Evolutionary conservation across 2,797 vertebrate species (phyloP).

Genomic region (Siniperca scherzeri): DNA sequence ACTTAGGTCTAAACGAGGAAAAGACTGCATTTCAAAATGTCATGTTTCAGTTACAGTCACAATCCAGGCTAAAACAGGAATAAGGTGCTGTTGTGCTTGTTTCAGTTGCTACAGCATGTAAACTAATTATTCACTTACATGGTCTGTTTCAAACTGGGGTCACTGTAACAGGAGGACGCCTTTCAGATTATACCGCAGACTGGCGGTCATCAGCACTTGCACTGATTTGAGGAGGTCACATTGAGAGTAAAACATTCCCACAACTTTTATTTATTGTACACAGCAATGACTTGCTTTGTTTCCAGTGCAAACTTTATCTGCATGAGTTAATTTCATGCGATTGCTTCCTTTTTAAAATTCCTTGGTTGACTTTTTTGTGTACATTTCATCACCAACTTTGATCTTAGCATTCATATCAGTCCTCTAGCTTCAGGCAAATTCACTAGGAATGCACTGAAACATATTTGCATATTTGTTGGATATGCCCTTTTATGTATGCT

Average conservation of each 20-base stretch:
- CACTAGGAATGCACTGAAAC: background rate
- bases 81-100: background rate
- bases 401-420: conserved; percentile 42
- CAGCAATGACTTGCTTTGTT: conserved; percentile 18
- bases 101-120: background rate
- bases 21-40: background rate
- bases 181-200: background rate
- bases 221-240: conserved; percentile 39
- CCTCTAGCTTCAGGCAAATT: conserved; percentile 21
- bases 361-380: background rate
- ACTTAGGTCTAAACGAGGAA: background rate
- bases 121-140: conserved; percentile 26
- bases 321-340: background rate
- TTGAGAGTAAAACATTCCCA: conserved; percentile 31
- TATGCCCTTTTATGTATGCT: conserved; percentile 51
- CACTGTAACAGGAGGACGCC: background rate
- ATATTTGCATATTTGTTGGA: conserved; percentile 57
- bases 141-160: conserved; percentile 3
- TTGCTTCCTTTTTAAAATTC: conserved; percentile 13
- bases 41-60: background rate
- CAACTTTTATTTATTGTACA: conserved; percentile 33
- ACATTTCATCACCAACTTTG: conserved; percentile 53
- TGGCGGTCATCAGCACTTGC: conserved; percentile 19
- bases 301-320: conserved; percentile 21
- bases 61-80: background rate